phyloP scores from a whole-genome alignment of 2,888 invertebrate species.

The Penaeus monodon region DNA sequence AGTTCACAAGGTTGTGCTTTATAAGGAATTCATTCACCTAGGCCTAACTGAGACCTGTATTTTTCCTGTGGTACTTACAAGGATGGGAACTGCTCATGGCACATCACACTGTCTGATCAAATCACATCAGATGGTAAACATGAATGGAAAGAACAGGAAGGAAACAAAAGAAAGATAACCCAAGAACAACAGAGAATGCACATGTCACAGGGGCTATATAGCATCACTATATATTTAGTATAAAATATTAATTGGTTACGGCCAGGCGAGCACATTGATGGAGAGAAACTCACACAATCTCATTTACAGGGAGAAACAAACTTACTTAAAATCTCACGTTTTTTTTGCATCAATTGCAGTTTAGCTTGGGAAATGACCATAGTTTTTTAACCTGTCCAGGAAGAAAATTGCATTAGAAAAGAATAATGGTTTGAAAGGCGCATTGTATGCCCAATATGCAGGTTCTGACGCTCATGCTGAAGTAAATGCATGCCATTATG shows the following conservation, averaged over 20 bases:
- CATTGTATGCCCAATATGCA: constrained; percentile 59
- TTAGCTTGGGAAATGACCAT: constrained; percentile 65
- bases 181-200: constrained; percentile 20
- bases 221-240: constrained; percentile 22
- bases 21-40: constrained; percentile 44
- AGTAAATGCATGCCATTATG: constrained; percentile 57
- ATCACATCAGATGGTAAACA: constrained; percentile 36
- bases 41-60: constrained; percentile 5
- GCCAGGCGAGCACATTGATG: constrained; percentile 40
- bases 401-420: constrained; percentile 63
- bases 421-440: constrained; percentile 49
- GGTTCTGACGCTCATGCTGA: constrained; percentile 52
- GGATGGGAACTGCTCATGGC: constrained; percentile 24
- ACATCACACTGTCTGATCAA: constrained; percentile 26
- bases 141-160: constrained; percentile 17
- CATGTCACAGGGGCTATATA: constrained; percentile 17
- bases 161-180: constrained; percentile 21
- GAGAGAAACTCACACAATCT: constrained; percentile 48
- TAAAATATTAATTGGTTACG: constrained; percentile 50
- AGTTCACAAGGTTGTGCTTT: constrained; percentile 42
- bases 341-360: constrained; percentile 63
- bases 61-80: constrained; percentile 44
- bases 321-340: constrained; percentile 63
- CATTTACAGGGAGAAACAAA: constrained; percentile 56
- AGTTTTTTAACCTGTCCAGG: constrained; percentile 65